Evolutionary conservation across 2,888 invertebrate genomes (phyloP), one percentile per base, ranked within the genome.

Genomic region (Phortica okadai): DNA sequence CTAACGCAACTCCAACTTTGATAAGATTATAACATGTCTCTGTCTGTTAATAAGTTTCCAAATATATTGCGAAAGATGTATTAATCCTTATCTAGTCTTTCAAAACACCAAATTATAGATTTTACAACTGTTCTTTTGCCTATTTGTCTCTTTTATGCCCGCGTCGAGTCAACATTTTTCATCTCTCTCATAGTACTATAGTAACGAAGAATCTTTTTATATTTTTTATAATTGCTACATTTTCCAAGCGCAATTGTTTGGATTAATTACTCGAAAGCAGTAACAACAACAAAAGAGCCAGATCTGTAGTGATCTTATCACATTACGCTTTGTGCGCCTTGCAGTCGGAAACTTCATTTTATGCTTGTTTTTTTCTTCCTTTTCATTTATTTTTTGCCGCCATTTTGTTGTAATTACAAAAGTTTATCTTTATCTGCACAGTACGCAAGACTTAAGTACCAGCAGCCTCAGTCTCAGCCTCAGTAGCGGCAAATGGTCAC

Each of bases 381-480:
- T 25, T 25, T 25, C 14, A 14, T 14, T 62, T 62, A 76, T 85
- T 80, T 76, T 58, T 76, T 74, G 81, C 79, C 81, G 80, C 82
- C 54, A 56, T 72, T 72, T 72, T 72, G 85, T 80, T 86, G 85
- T 86, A 86, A 86, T 87, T 86, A 86, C 86, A 87, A 86, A 86
- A 86, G 85, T 86, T 85, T 87, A 87, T 87, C 85, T 86, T 81
- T 86, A 87, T 84, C 85, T 86, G 44, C 21, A n/a, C 54, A 70
- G n/a, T n/a, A 14, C 42, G 11, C 50, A 50, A 14, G 33, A 41
- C 66, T 66, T 11, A 66, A 66, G 41, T 14, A 80, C 70, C 42
- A 80, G 76, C 78, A 80, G 56, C n/a, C 14, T 14, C 56, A 33
- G 58, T 21, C 7, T 6, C 73, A 56, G 67, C 77, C 73, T 78